Conservation (phyloP, 1,140 invertebrate genomes). For the Papilio aristodemus region DNA sequence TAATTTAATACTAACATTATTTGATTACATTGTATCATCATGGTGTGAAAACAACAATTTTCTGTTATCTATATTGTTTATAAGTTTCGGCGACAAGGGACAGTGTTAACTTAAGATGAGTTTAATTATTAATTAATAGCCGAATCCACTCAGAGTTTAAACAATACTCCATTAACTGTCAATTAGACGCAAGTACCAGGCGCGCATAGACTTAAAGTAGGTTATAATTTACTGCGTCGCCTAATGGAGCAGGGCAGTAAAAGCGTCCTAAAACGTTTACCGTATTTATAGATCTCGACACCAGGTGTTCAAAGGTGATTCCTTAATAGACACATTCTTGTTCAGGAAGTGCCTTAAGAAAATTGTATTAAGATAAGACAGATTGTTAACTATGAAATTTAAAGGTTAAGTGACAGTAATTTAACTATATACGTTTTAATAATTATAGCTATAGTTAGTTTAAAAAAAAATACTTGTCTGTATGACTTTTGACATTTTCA, state of each 20-base stretch:
- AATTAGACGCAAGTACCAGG: constrained; percentile 57
- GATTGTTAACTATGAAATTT: constrained; percentile 1
- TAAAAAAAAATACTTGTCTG: too few relatives aligned
- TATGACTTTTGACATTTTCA: too few relatives aligned
- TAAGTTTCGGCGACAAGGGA: not conserved
- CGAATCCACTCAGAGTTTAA: constrained; percentile 31
- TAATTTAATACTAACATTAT: too few relatives aligned
- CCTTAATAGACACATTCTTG: constrained; percentile 58
- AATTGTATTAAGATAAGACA: constrained; percentile 3
- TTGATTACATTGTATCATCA: too few relatives aligned
- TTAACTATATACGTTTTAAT: too few relatives aligned
- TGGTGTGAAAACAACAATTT: too few relatives aligned
- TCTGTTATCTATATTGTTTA: too few relatives aligned
- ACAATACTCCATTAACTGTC: constrained; percentile 45
- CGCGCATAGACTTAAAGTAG: constrained; percentile 53
- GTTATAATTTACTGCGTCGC: constrained; percentile 68
- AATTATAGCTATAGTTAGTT: too few relatives aligned
- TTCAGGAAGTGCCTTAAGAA: constrained; percentile 41
- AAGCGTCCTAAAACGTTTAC: constrained; percentile 61
- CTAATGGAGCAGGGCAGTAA: constrained; percentile 75
- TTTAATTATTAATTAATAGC: constrained; percentile 33
- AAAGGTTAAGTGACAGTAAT: constrained; percentile 22
- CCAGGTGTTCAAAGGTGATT: constrained; percentile 64
- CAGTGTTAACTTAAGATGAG: constrained; percentile 10
- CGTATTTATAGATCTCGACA: constrained; percentile 70